Evolutionary conservation across 2,888 invertebrate species (phyloP).

Genomic region (Rhagonycha lutea): DNA sequence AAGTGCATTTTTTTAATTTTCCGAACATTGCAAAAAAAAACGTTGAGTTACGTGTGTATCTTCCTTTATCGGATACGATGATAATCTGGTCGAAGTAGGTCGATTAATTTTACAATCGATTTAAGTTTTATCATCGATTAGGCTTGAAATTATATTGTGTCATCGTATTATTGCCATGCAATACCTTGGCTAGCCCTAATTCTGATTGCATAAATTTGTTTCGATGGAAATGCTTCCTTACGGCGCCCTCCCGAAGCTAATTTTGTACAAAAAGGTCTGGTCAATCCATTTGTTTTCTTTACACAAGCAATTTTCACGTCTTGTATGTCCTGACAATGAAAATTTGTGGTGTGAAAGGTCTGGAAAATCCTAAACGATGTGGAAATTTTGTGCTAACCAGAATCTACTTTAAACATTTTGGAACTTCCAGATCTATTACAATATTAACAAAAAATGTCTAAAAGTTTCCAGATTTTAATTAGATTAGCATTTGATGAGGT

Average conservation of each 20-base stretch:
- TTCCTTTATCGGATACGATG: neutral
- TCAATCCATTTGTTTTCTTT: too few relatives aligned
- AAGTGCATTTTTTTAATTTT: conserved; percentile 4
- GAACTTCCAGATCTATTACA: neutral
- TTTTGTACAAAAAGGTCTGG: neutral
- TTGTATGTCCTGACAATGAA: too few relatives aligned
- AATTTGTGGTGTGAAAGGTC: neutral
- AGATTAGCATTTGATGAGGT: too few relatives aligned
- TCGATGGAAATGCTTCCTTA: neutral
- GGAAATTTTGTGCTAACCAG: too few relatives aligned
- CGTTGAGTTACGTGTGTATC: neutral
- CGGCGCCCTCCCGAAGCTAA: neutral
- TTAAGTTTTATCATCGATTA: neutral
- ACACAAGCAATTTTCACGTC: too few relatives aligned
- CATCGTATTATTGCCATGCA: neutral
- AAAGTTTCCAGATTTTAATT: too few relatives aligned
- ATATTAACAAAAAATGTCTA: neutral
- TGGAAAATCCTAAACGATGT: neutral
- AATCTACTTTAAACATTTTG: neutral
- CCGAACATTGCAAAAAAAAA: neutral
- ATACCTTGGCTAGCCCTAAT: neutral
- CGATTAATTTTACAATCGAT: neutral
- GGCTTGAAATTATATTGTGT: neutral
- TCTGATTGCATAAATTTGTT: neutral
- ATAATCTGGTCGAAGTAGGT: neutral